These are phyloP conservation scores for Carlito syrichta DNA, from an alignment of 2,113 vertebrate genomes.

Conservation along the genomic window DNA sequence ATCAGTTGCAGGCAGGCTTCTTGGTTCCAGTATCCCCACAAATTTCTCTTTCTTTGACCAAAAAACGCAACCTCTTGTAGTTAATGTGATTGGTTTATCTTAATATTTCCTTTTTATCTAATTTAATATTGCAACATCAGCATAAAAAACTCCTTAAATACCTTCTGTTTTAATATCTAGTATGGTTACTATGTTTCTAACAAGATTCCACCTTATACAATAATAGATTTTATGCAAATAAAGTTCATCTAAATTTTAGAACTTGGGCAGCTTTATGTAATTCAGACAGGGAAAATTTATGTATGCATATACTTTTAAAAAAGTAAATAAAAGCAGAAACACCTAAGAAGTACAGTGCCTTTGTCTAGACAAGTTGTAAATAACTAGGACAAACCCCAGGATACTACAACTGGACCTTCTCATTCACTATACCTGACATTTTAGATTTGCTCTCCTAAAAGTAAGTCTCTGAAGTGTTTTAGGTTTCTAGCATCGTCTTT, in stretches of 20 bases:
- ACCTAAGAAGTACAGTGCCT: background rate
- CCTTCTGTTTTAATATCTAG: background rate
- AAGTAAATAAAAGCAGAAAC: slow-evolving; percentile 30
- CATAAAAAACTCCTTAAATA: background rate
- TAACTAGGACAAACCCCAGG: slow-evolving; percentile 61
- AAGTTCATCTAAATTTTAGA: background rate
- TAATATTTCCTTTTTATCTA: background rate
- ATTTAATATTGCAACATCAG: background rate
- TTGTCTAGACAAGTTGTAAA: slow-evolving; percentile 51
- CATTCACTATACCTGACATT: slow-evolving; percentile 20
- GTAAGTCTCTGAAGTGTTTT: slow-evolving; percentile 53
- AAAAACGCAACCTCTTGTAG: background rate
- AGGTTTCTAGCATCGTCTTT: slow-evolving; percentile 67
- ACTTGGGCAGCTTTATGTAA: background rate
- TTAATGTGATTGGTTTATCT: background rate
- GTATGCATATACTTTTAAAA: background rate
- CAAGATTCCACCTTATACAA: background rate
- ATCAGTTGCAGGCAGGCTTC: background rate
- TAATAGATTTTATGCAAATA: background rate
- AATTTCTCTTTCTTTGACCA: background rate
- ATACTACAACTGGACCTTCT: background rate
- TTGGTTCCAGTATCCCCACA: background rate
- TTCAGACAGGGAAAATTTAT: background rate
- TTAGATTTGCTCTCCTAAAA: slow-evolving; percentile 59
- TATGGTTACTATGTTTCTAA: background rate